Evolutionary conservation across 2,888 invertebrate species (phyloP).

Genomic region (Acanthococcus lagerstroemiae): DNA sequence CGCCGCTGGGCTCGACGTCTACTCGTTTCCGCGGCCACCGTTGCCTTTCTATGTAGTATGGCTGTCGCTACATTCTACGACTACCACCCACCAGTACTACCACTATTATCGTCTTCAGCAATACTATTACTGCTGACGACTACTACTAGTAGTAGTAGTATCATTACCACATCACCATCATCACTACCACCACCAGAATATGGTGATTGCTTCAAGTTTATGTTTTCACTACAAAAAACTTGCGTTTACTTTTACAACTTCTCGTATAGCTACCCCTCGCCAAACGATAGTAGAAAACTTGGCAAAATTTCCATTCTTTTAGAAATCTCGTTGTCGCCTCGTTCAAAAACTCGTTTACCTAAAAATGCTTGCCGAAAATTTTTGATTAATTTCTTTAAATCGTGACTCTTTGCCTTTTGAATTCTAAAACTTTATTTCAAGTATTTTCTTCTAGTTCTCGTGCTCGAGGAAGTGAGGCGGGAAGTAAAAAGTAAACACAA

Average conservation of each 20-base stretch:
- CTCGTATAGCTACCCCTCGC: neutral
- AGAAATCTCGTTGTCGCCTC: neutral
- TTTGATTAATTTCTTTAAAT: constrained; percentile 1
- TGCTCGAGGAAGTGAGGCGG: neutral
- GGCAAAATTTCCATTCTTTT: constrained; percentile 11
- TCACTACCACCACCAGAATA: neutral
- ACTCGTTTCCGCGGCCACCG: neutral
- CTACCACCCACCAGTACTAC: neutral
- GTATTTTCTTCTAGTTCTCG: neutral
- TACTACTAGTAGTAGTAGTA: too few relatives aligned
- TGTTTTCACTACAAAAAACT: constrained; percentile 7
- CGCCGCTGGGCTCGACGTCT: neutral
- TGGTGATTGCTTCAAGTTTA: constrained; percentile 9
- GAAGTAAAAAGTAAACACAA: neutral
- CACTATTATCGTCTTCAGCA: too few relatives aligned
- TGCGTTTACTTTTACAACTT: constrained; percentile 9
- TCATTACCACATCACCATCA: too few relatives aligned
- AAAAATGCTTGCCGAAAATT: neutral
- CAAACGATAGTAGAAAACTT: neutral
- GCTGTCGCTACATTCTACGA: neutral
- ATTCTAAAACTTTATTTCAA: neutral
- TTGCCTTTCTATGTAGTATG: neutral
- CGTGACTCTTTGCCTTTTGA: neutral
- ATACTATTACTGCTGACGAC: too few relatives aligned
- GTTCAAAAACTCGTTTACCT: constrained; percentile 4